Evolutionary conservation across 1,140 invertebrate species (phyloP).

Genomic region (Apis dorsata): DNA sequence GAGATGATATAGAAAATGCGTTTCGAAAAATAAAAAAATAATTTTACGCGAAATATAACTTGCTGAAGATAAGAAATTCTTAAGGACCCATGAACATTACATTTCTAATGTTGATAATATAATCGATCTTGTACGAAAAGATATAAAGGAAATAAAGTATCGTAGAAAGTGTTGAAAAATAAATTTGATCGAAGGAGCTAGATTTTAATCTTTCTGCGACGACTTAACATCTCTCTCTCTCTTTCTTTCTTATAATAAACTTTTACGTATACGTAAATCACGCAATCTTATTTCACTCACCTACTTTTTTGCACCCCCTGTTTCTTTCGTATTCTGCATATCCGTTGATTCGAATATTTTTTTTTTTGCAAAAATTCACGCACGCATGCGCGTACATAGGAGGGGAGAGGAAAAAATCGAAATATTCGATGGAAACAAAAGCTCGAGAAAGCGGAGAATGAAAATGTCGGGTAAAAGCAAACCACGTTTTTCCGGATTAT

Average conservation of each 20-base stretch:
- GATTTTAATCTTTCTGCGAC: too few relatives aligned
- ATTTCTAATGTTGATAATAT: too few relatives aligned
- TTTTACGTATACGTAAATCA: background rate
- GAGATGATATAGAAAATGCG: background rate
- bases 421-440: slow-evolving; percentile 32
- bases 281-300: background rate
- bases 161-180: too few relatives aligned
- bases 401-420: background rate
- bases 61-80: too few relatives aligned
- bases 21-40: too few relatives aligned
- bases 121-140: too few relatives aligned
- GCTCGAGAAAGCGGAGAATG: background rate
- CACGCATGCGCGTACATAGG: background rate
- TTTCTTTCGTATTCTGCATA: background rate
- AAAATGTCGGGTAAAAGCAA: slow-evolving; percentile 23
- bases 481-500: slow-evolving; percentile 41
- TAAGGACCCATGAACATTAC: too few relatives aligned
- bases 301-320: background rate
- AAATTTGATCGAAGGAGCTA: too few relatives aligned
- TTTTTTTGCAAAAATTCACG: background rate
- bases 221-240: too few relatives aligned
- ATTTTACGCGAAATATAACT: too few relatives aligned
- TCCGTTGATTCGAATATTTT: background rate
- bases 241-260: background rate
- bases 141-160: too few relatives aligned